These are phyloP conservation scores for Sterna hirundo DNA, from an alignment of 2,113 vertebrate species.

Conservation along the genomic window DNA sequence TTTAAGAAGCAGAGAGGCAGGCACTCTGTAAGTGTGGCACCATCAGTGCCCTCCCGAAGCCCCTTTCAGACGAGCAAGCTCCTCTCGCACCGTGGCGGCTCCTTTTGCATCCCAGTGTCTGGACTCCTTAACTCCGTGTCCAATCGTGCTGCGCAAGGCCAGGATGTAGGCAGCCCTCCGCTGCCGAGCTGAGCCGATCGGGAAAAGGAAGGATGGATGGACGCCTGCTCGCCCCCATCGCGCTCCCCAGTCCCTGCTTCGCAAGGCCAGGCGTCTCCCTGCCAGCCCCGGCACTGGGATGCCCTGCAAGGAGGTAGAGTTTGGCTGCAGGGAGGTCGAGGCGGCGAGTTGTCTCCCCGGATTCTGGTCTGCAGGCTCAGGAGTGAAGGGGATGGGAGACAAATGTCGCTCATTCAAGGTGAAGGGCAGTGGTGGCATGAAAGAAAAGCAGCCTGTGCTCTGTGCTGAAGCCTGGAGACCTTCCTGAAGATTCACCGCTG, in stretches of 20 bases:
- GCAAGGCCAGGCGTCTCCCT: background rate
- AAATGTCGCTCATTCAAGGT: background rate
- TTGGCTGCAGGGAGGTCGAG: background rate
- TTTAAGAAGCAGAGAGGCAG: background rate
- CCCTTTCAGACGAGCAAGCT: background rate
- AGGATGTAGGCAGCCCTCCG: background rate
- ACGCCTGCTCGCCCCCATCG: background rate
- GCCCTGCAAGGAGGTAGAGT: background rate
- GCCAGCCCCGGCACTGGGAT: background rate
- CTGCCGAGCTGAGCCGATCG: background rate
- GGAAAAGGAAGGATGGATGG: background rate
- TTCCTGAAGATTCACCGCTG: background rate
- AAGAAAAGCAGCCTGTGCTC: background rate
- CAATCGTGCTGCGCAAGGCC: background rate
- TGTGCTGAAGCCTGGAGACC: background rate
- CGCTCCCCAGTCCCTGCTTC: background rate
- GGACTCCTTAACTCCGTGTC: conserved; percentile 29
- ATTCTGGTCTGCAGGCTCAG: background rate
- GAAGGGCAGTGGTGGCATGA: background rate
- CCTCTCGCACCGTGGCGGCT: background rate
- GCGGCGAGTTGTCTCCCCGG: background rate
- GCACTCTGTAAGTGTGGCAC: background rate
- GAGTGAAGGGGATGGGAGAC: background rate
- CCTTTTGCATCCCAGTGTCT: accelerated
- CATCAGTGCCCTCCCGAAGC: background rate